A percentile compares a stretch with the other conserved stretches of the same genome.
Evolutionary conservation across 2,113 vertebrate genomes (phyloP).

Genomic region (Pterophyllum scalare): DNA sequence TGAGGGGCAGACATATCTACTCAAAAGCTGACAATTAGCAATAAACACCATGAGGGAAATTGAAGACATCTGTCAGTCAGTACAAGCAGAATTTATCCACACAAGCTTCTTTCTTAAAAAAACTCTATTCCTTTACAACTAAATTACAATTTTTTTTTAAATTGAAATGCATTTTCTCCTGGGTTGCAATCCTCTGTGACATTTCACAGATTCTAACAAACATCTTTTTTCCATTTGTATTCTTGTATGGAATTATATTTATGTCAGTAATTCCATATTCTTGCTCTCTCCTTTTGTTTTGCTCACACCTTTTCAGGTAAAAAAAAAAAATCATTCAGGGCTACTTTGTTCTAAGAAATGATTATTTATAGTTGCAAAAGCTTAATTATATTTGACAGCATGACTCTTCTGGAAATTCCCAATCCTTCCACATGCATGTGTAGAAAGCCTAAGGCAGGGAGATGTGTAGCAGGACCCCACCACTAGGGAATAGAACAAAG

Average conservation of each 20-base stretch:
- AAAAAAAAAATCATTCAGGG: neutral
- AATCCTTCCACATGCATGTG: neutral
- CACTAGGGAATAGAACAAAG: neutral
- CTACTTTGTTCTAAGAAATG: neutral
- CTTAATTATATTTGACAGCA: neutral
- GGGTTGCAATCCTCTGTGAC: neutral
- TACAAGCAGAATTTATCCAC: neutral
- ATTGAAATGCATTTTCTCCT: neutral
- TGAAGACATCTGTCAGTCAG: neutral
- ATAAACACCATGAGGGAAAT: neutral
- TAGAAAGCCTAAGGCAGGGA: neutral
- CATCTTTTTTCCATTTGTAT: neutral
- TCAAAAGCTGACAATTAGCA: constrained; percentile 7
- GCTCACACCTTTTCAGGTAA: neutral
- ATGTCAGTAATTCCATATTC: too few relatives aligned
- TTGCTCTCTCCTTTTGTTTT: neutral
- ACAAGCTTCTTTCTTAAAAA: neutral
- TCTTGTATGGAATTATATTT: too few relatives aligned
- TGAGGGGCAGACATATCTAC: constrained; percentile 7
- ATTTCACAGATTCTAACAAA: neutral
- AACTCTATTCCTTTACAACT: neutral
- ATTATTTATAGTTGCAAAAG: constrained; percentile 1
- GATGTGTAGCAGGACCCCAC: neutral
- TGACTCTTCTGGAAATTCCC: neutral
- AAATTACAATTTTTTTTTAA: neutral